phyloP scores from a whole-genome alignment of 1,140 invertebrate species.

The Macrotrachela quadricornifera region DNA sequence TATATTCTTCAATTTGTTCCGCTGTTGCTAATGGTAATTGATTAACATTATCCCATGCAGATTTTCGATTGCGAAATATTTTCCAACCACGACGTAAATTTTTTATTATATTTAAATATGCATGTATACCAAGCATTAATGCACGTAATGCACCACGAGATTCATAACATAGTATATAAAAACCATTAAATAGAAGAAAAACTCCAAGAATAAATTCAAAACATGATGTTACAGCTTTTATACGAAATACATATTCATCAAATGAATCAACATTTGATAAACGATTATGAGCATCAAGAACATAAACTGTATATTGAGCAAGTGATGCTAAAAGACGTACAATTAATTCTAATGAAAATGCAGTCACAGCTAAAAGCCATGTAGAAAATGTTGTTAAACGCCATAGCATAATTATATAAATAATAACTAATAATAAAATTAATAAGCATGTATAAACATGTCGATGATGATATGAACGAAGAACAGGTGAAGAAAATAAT shows the following conservation, averaged over 20 bases:
- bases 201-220: conserved; percentile 30
- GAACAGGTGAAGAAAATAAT: neutral
- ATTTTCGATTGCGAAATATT: conserved; percentile 64
- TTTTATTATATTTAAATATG: conserved; percentile 91
- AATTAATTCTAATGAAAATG: conserved; percentile 25
- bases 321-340: conserved; percentile 23
- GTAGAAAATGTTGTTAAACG: conserved; percentile 16
- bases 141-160: conserved; percentile 25
- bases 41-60: conserved; percentile 75
- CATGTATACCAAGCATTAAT: conserved; percentile 72
- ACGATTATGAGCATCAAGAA: conserved; percentile 45
- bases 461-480: neutral
- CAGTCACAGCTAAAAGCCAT: conserved; percentile 25
- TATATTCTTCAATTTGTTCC: conserved; percentile 41
- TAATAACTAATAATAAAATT: conserved; percentile 3
- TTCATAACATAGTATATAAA: conserved; percentile 29
- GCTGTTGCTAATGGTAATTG: conserved; percentile 55
- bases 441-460: too few relatives aligned
- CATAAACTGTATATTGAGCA: conserved; percentile 42
- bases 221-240: conserved; percentile 48
- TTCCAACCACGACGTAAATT: conserved; percentile 74
- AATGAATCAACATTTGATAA: conserved; percentile 50
- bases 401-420: conserved; percentile 15
- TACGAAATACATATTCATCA: conserved; percentile 66
- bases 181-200: conserved; percentile 29